Conservation (phyloP, 2,797 vertebrate species). For the Rhadinocentrus ornatus region DNA sequence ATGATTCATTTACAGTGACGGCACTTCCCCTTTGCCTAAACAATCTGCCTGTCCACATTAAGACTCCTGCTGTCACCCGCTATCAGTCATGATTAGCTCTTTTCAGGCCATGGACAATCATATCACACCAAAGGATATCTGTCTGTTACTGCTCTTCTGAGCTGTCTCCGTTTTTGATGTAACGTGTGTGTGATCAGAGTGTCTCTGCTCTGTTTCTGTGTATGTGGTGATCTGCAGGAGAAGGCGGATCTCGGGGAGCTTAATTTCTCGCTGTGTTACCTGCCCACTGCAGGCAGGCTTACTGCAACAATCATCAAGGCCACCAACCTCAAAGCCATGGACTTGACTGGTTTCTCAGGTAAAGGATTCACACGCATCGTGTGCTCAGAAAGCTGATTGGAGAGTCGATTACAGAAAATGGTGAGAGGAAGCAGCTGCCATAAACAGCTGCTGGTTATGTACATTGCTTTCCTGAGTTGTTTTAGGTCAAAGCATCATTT, state of each 20-base stretch:
- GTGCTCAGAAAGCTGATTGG: constrained; percentile 3
- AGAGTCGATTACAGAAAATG: constrained; percentile 27
- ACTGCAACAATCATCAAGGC: constrained; percentile 93
- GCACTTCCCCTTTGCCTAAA: constrained; percentile 49
- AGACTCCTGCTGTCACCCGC: constrained; percentile 37
- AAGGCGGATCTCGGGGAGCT: constrained; percentile 95
- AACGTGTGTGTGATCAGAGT: constrained; percentile 7
- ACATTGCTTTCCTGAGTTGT: constrained; percentile 9
- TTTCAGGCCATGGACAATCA: constrained; percentile 30
- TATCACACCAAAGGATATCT: constrained; percentile 11
- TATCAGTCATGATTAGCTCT: constrained; percentile 43
- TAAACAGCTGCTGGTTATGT: constrained; percentile 8
- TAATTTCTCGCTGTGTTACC: constrained; percentile 95
- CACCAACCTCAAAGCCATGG: constrained; percentile 96
- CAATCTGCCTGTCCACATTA: constrained; percentile 57
- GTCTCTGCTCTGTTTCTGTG: constrained; percentile 28
- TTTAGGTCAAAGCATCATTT: constrained; percentile 5
- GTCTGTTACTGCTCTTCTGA: constrained; percentile 5
- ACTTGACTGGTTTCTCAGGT: constrained; percentile 95
- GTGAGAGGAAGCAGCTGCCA: constrained; percentile 30
- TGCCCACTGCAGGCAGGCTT: constrained; percentile 92
- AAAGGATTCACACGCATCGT: constrained; percentile 30
- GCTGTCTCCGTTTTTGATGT: constrained; percentile 24
- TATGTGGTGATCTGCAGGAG: constrained; percentile 82
- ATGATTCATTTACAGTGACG: constrained; percentile 68